These are phyloP conservation scores for Anodontia alba DNA, from an alignment of 2,888 invertebrate genomes.

Conservation along the genomic window DNA sequence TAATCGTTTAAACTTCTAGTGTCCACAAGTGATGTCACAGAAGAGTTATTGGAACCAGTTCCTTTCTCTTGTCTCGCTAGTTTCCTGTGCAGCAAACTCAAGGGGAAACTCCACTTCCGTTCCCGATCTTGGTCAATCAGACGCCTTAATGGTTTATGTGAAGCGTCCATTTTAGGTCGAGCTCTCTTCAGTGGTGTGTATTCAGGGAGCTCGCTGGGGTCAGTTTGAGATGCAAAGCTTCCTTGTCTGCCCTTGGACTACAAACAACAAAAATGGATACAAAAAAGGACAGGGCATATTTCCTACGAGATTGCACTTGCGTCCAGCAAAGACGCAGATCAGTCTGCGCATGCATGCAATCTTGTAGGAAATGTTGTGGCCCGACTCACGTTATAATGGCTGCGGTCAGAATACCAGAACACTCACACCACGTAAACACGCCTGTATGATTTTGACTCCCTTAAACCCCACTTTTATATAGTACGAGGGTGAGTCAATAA, in stretches of 20 bases:
- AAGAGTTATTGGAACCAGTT: not conserved
- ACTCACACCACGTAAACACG: too few relatives aligned
- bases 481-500: too few relatives aligned
- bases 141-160: conserved; percentile 38
- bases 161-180: conserved; percentile 39
- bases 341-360: too few relatives aligned
- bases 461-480: too few relatives aligned
- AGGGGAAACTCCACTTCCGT: conserved; percentile 65
- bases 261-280: not conserved
- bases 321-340: too few relatives aligned
- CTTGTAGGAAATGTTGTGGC: too few relatives aligned
- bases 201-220: conserved; percentile 44
- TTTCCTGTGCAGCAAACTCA: conserved; percentile 39
- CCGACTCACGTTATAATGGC: too few relatives aligned
- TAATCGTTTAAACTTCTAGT: not conserved
- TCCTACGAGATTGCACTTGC: too few relatives aligned
- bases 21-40: not conserved
- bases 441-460: too few relatives aligned
- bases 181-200: conserved; percentile 63
- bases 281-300: too few relatives aligned
- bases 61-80: not conserved
- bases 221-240: not conserved
- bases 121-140: conserved; percentile 47
- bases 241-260: not conserved
- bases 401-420: too few relatives aligned